Evolutionary conservation across 2,888 invertebrate species (phyloP).

Genomic region (Serripes groenlandicus): DNA sequence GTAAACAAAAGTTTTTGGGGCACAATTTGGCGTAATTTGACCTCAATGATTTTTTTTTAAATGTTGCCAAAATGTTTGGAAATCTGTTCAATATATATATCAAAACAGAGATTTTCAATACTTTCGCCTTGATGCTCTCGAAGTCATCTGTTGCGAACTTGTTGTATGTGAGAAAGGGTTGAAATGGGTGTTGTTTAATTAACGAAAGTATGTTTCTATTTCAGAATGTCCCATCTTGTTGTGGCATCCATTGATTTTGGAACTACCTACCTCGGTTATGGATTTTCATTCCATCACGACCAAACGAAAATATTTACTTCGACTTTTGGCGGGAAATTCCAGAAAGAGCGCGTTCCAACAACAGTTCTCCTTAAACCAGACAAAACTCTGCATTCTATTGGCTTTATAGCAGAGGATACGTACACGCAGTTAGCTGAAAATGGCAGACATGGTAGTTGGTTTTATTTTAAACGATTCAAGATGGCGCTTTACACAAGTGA

Average conservation of each 20-base stretch:
- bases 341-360: constrained; percentile 44
- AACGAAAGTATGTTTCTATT: too few species aligned
- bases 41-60: too few species aligned
- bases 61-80: too few species aligned
- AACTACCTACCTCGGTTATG: constrained; percentile 43
- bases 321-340: constrained; percentile 13
- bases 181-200: background rate
- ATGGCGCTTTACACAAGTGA: constrained; percentile 40
- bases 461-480: constrained; percentile 50
- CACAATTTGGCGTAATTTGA: too few species aligned
- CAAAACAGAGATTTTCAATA: too few species aligned
- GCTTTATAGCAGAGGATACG: constrained; percentile 47
- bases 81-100: too few species aligned
- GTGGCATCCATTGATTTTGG: constrained; percentile 54
- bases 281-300: constrained; percentile 37
- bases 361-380: constrained; percentile 35
- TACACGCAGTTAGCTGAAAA: constrained; percentile 30
- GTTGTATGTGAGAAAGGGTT: background rate
- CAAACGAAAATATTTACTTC: constrained; percentile 26
- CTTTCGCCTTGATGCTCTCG: too few species aligned
- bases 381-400: constrained; percentile 37
- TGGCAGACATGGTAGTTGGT: constrained; percentile 41
- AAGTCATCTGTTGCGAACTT: too few species aligned
- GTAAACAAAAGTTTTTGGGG: too few species aligned
- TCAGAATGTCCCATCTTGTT: constrained; percentile 8